Conservation (phyloP, 2,113 vertebrate species). For the Gracilinanus agilis region DNA sequence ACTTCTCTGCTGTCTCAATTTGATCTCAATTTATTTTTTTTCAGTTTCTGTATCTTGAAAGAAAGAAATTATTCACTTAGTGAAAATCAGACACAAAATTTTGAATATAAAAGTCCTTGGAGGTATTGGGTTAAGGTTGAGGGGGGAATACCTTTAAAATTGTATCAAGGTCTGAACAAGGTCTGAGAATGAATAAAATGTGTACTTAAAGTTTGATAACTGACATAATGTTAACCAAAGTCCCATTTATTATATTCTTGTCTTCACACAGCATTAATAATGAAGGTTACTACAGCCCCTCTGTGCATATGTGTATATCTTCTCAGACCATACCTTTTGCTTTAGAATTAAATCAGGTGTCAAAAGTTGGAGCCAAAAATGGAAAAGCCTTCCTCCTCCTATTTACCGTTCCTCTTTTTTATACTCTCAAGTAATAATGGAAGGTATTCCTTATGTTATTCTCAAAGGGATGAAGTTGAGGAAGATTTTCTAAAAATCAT, state of each 20-base stretch:
- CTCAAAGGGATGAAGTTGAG: background rate
- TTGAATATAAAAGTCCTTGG: slow-evolving; percentile 31
- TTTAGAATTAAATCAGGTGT: slow-evolving; percentile 9
- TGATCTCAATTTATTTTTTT: slow-evolving; percentile 17
- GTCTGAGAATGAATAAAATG: slow-evolving; percentile 47
- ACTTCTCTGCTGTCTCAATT: slow-evolving; percentile 13
- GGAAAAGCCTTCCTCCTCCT: background rate
- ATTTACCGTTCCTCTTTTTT: background rate
- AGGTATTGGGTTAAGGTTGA: background rate
- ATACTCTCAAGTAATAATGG: background rate
- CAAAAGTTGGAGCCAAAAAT: background rate
- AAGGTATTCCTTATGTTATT: background rate
- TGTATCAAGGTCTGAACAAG: slow-evolving; percentile 24
- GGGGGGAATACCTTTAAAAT: background rate
- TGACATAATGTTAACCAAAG: slow-evolving; percentile 51
- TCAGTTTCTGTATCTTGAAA: slow-evolving; percentile 2
- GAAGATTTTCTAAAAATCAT: slow-evolving; percentile 25
- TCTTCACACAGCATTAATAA: slow-evolving; percentile 15
- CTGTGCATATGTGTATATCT: no score
- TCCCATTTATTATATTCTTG: slow-evolving; percentile 8
- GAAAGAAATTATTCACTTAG: slow-evolving; percentile 34
- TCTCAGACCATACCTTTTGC: background rate
- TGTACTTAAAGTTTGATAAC: slow-evolving; percentile 9
- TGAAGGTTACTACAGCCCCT: background rate
- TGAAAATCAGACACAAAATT: slow-evolving; percentile 2